phyloP scores from a whole-genome alignment of 1,140 invertebrate genomes.

The Camponotus vicinus region DNA sequence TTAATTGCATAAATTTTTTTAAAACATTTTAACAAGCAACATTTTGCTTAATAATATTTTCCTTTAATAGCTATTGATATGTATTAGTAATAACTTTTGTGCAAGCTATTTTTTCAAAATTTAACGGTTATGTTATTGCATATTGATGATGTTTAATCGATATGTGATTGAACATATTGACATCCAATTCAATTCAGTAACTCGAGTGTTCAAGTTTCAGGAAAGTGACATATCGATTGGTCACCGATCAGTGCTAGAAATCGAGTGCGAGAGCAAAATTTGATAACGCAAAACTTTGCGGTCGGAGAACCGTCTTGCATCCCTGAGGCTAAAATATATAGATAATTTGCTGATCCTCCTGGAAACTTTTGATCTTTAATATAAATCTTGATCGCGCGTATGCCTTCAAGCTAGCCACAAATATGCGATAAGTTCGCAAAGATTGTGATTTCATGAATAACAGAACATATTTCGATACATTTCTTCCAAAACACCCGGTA shows the following conservation, averaged over 20 bases:
- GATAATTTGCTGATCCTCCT: background rate
- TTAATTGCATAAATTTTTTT: background rate
- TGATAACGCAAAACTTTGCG: constrained; percentile 8
- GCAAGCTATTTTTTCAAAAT: background rate
- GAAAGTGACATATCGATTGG: constrained; percentile 23
- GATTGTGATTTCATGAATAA: background rate
- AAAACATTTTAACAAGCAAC: background rate
- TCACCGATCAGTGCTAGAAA: background rate
- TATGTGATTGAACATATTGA: background rate
- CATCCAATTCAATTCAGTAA: constrained; percentile 32
- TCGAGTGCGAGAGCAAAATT: background rate
- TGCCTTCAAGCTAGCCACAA: background rate
- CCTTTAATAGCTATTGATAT: background rate
- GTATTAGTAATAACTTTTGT: background rate
- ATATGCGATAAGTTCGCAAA: background rate
- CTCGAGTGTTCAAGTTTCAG: background rate
- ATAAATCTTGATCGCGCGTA: background rate
- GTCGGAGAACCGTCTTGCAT: background rate
- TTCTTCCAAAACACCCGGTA: constrained; percentile 44
- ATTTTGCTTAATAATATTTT: background rate
- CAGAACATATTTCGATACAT: background rate
- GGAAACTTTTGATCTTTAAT: background rate
- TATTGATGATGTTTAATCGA: constrained; percentile 5
- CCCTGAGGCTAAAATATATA: constrained; percentile 30
- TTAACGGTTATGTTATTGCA: background rate